Percentiles rank a stretch among this genome's conserved stretches.
Evolutionary conservation across 2,113 vertebrate species (phyloP).

Genomic region (Corythaixoides concolor): DNA sequence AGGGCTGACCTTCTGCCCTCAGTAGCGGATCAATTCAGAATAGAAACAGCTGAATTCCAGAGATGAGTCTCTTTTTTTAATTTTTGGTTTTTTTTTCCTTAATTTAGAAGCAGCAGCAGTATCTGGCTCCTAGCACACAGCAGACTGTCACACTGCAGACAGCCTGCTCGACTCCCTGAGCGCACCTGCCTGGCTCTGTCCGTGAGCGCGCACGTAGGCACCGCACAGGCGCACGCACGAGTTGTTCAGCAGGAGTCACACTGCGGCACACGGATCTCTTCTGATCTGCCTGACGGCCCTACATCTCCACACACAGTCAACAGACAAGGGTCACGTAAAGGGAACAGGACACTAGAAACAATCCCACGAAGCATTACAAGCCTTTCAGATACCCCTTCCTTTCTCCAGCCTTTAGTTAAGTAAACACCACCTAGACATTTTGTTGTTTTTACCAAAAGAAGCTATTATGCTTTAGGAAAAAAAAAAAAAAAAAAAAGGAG

Average conservation of each 20-base stretch:
- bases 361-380: neutral
- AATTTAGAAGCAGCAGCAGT: neutral
- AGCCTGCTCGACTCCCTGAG: rapidly evolving
- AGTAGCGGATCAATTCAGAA: neutral
- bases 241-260: neutral
- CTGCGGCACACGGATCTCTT: neutral
- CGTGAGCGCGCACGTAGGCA: rapidly evolving
- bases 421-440: neutral
- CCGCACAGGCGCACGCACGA: rapidly evolving
- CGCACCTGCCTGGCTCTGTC: rapidly evolving
- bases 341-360: neutral
- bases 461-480: neutral
- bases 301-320: neutral
- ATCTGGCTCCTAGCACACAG: neutral
- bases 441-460: neutral
- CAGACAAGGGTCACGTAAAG: neutral
- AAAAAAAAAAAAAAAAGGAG: neutral
- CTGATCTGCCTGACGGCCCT: neutral
- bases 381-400: neutral
- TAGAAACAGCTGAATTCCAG: neutral
- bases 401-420: neutral
- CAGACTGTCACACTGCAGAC: neutral
- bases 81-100: neutral
- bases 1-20: neutral
- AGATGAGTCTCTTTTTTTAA: rapidly evolving